These are phyloP conservation scores for Temnopleurus reevesii DNA, from an alignment of 53 echinoderm and acorn worm genomes.

Conservation along the genomic window DNA sequence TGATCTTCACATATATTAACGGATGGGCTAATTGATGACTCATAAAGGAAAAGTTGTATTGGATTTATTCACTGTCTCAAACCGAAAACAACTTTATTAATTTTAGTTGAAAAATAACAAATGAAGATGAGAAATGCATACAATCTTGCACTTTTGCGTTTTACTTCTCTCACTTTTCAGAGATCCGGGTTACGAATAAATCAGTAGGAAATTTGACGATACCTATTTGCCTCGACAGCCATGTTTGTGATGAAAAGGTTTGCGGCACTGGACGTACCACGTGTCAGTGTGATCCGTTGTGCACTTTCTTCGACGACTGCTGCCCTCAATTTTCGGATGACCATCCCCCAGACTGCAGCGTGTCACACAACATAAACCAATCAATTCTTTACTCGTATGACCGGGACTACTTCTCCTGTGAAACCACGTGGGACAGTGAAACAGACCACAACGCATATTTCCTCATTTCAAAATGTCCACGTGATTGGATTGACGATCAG, in stretches of 20 bases:
- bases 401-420: not conserved
- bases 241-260: not conserved
- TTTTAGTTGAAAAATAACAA: no score
- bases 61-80: no score
- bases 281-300: not conserved
- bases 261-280: not conserved
- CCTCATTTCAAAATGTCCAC: not conserved
- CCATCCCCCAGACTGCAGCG: not conserved
- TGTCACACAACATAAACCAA: not conserved
- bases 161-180: not conserved
- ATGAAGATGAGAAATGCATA: no score
- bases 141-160: not conserved
- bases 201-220: not conserved
- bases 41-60: no score
- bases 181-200: not conserved
- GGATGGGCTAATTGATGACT: no score
- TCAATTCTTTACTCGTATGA: not conserved
- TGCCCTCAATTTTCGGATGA: not conserved
- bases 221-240: not conserved
- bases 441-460: not conserved
- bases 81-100: no score
- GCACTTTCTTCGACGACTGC: slow-evolving; percentile 16
- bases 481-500: not conserved
- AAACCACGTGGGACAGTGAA: not conserved
- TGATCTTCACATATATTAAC: no score